Evolutionary conservation across 2,113 vertebrate species (phyloP).

Genomic region (Plestiodon gilberti): DNA sequence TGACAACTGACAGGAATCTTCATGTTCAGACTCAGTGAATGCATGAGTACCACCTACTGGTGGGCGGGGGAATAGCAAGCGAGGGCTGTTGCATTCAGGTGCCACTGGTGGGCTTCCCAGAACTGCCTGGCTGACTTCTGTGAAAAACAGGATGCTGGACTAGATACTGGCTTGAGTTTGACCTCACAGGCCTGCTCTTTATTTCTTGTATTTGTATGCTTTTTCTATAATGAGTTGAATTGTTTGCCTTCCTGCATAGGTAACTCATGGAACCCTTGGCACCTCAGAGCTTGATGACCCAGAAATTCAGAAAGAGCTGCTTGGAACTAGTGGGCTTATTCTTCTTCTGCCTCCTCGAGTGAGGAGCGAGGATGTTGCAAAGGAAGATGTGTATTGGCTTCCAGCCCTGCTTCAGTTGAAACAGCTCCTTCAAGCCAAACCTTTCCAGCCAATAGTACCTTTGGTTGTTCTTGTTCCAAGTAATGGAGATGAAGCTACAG

Average conservation of each 20-base stretch:
- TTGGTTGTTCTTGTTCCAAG: conserved; percentile 84
- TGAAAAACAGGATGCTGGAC: background rate
- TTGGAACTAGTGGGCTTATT: conserved; percentile 86
- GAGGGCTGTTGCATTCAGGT: background rate
- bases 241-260: conserved; percentile 67
- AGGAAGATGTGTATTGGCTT: conserved; percentile 86
- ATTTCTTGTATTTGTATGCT: background rate
- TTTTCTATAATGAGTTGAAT: background rate
- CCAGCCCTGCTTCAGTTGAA: conserved; percentile 89
- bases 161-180: background rate
- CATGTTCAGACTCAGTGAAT: background rate
- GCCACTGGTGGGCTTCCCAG: background rate
- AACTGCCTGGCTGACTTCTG: background rate
- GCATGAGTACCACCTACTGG: background rate
- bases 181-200: background rate
- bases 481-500: conserved; percentile 14
- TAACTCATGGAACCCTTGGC: conserved; percentile 78
- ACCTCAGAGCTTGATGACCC: conserved; percentile 72
- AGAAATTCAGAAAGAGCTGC: conserved; percentile 82
- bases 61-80: background rate
- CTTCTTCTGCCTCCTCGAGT: conserved; percentile 83
- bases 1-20: background rate
- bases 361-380: conserved; percentile 51
- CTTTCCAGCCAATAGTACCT: conserved; percentile 84
- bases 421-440: conserved; percentile 89